Conservation (phyloP, 2,797 vertebrate species). For the Falco naumanni region DNA sequence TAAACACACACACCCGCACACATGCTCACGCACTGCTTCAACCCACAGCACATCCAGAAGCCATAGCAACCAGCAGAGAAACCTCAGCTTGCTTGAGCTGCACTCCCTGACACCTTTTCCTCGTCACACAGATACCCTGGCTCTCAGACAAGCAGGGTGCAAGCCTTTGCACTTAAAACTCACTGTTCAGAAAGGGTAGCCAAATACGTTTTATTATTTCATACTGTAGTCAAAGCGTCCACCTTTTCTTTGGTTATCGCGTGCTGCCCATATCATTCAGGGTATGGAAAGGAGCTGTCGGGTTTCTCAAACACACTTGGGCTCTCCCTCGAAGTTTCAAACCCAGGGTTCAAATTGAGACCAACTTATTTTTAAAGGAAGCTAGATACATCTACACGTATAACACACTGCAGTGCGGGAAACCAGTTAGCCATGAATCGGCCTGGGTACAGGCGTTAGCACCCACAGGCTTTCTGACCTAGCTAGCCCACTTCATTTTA, state of each 20-base stretch:
- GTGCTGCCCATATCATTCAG: not conserved
- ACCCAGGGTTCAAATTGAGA: not conserved
- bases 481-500: not conserved
- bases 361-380: not conserved
- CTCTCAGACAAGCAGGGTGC: not conserved
- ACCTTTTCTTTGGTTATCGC: not conserved
- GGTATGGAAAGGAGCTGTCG: not conserved
- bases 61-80: constrained; percentile 16
- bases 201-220: not conserved
- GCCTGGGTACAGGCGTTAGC: too few species aligned
- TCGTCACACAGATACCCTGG: not conserved
- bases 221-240: not conserved
- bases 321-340: not conserved
- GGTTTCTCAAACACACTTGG: not conserved
- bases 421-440: not conserved
- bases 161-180: not conserved
- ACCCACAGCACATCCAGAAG: not conserved
- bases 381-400: rapidly evolving
- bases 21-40: not conserved
- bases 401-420: not conserved
- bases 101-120: not conserved
- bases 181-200: not conserved
- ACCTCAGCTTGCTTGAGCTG: not conserved
- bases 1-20: not conserved
- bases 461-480: not conserved